Base-by-base conservation (phyloP, 2,797 vertebrate genomes). In the Crenuchus spilurus region DNA sequence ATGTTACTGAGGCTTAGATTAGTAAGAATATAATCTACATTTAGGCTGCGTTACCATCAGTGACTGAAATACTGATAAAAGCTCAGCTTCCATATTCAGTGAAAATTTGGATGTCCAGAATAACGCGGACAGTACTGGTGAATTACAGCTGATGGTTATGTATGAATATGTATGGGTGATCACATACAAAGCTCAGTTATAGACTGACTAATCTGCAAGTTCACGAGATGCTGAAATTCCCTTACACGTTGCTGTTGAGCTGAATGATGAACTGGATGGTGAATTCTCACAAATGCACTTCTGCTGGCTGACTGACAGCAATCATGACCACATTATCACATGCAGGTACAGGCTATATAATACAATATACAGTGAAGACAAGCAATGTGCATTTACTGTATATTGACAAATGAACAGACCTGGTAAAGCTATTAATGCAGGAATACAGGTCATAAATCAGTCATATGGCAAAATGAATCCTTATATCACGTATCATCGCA, bases 161-260 rank as follows among this genome's bases (percentile, higher is more conserved):
- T 4, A 37, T 37, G 10, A 37, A 4, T 37, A 10, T n/a, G n/a
- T n/a, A n/a, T n/a, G n/a, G n/a, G n/a, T n/a, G n/a, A n/a, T n/a
- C n/a, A n/a, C n/a, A n/a, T n/a, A n/a, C 16, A 33, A 49, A 24
- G 20, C n/a, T 42, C 49, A 55, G 22, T 61, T 61, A 42, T 20
- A 18, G 33, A 57, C 22, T 31, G 18, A 73, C 13, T 57, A 54
- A 55, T 64, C 60, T 70, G 67, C 20, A 57, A 42, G 14, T 54
- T 33, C 4, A 69, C 2, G 58, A 55, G 8, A 51, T 26, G 30
- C n/a, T 18, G 26, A 60, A 16, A 63, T 63, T 63, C 39, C 35
- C 10, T 35, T 49, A 14, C 10, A 48, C 22, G 14, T 60, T 11
- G 10, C 22, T 42, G 13, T 7, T 14, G 9, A 8, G 13, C 18